These are phyloP conservation scores for Miichthys miiuy DNA, from an alignment of 2,797 vertebrate genomes.

Conservation along the genomic window DNA sequence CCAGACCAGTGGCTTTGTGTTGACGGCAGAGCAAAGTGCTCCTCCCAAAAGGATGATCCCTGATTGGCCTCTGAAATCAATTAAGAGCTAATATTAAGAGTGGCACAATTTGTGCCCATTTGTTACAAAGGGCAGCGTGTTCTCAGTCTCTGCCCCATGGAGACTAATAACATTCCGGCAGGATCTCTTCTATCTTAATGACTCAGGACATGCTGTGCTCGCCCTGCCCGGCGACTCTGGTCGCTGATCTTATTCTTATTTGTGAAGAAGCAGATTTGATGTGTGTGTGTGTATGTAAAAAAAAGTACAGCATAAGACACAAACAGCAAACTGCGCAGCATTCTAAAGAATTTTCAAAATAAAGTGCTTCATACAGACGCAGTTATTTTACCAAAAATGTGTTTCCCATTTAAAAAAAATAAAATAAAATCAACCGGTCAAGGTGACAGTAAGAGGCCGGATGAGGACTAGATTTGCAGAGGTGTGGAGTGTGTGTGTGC, in stretches of 20 bases:
- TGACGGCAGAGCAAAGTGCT: slow-evolving; percentile 1
- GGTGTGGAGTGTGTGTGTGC: slow-evolving; percentile 24
- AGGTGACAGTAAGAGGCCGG: slow-evolving; percentile 52
- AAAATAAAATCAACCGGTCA: slow-evolving; percentile 36
- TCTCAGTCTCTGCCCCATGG: slow-evolving; percentile 31
- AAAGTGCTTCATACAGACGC: background rate
- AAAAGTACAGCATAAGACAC: background rate
- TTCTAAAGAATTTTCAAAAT: background rate
- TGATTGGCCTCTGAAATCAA: slow-evolving; percentile 45
- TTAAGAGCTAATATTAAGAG: slow-evolving; percentile 42
- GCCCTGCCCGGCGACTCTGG: slow-evolving; percentile 30
- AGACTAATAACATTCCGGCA: slow-evolving; percentile 47
- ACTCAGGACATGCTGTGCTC: slow-evolving; percentile 46
- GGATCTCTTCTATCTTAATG: slow-evolving; percentile 48
- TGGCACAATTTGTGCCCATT: slow-evolving; percentile 28
- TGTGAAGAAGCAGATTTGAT: background rate
- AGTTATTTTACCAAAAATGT: background rate
- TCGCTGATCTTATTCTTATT: background rate
- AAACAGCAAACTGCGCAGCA: background rate
- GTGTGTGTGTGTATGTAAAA: too few species aligned
- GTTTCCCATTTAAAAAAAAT: background rate
- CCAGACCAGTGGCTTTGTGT: slow-evolving; percentile 12
- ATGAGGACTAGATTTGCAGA: slow-evolving; percentile 50
- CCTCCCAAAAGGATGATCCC: slow-evolving; percentile 13
- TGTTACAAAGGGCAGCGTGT: slow-evolving; percentile 50